These are phyloP conservation scores for Mus spicilegus DNA, from an alignment of 2,113 vertebrate genomes.

Conservation along the genomic window DNA sequence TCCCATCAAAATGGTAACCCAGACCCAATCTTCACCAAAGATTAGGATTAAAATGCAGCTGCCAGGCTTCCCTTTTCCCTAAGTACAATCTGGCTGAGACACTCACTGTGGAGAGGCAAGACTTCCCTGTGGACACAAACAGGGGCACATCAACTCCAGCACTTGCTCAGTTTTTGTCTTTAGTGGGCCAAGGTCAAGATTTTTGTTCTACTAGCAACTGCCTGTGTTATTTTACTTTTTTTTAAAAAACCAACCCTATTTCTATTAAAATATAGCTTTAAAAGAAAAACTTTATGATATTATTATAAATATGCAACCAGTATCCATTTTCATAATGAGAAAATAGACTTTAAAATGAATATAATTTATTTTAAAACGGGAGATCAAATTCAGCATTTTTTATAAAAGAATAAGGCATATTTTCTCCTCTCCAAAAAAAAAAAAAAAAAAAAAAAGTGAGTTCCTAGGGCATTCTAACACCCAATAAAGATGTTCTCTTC, in stretches of 20 bases:
- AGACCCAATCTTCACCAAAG: background rate
- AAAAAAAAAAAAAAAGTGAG: background rate
- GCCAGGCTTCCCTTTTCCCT: background rate
- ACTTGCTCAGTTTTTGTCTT: background rate
- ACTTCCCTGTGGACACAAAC: background rate
- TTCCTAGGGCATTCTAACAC: background rate
- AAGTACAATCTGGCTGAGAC: background rate
- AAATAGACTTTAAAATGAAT: constrained; percentile 2
- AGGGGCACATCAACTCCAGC: background rate
- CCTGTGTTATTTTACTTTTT: constrained; percentile 11
- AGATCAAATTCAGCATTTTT: background rate
- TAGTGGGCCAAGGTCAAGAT: background rate
- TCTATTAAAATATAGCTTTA: background rate
- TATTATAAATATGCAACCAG: constrained; percentile 36
- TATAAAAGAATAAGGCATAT: constrained; percentile 2
- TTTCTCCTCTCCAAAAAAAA: constrained; percentile 9
- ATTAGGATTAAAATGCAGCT: background rate
- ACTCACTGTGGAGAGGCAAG: background rate
- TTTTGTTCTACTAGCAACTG: background rate
- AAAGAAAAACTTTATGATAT: constrained; percentile 1
- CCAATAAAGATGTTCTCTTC: background rate
- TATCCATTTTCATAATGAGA: constrained; percentile 24
- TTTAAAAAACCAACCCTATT: constrained; percentile 26
- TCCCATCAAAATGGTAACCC: background rate
- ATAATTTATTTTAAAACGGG: background rate